Evolutionary conservation across 2,888 invertebrate species (phyloP).

Genomic region (Thereva unica): DNA sequence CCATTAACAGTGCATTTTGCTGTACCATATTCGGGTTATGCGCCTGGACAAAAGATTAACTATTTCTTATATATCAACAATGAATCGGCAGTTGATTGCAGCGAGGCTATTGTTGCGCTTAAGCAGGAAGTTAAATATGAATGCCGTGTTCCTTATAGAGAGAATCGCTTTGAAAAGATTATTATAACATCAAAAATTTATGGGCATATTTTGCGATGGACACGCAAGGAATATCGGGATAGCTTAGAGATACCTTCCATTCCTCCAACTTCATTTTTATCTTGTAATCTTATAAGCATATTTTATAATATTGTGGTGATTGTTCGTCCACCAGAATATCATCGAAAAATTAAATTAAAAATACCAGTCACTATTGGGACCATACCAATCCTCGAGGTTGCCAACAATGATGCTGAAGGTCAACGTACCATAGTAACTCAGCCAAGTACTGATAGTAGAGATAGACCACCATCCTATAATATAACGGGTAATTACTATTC

Average conservation of each 20-base stretch:
- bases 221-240: constrained; percentile 67
- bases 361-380: constrained; percentile 71
- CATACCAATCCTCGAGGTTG: constrained; percentile 65
- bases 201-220: constrained; percentile 66
- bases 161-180: constrained; percentile 55
- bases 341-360: constrained; percentile 67
- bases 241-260: constrained; percentile 70
- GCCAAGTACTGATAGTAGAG: constrained; percentile 21
- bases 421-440: constrained; percentile 12
- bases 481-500: no score
- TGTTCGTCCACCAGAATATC: constrained; percentile 63
- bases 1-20: constrained; percentile 56
- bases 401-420: constrained; percentile 49
- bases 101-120: constrained; percentile 66
- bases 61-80: constrained; percentile 74
- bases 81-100: constrained; percentile 70
- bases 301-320: constrained; percentile 72
- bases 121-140: constrained; percentile 65
- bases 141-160: constrained; percentile 55
- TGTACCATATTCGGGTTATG: constrained; percentile 72
- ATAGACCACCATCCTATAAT: constrained; percentile 10
- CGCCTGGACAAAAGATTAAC: constrained; percentile 75
- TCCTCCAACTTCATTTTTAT: constrained; percentile 75
- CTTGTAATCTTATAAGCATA: constrained; percentile 73
- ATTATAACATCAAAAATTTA: constrained; percentile 54